Evolutionary conservation across 2,113 vertebrate genomes (phyloP), one percentile per base, ranked within the genome.

Genomic region (Cyrtonyx montezumae): DNA sequence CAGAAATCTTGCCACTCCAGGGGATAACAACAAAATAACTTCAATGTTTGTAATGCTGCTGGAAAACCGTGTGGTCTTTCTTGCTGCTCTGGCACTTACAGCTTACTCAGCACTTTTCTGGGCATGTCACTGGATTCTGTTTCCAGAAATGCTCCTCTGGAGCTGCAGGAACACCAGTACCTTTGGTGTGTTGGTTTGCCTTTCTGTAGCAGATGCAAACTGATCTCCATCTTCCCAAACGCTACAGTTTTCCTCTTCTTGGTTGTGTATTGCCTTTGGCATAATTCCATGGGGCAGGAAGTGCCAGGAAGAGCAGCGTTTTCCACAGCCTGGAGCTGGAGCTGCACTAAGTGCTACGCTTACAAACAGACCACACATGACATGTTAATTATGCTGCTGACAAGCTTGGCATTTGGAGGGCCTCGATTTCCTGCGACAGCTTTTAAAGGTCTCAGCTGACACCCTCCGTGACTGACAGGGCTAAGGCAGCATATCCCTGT

Each of bases 361-460:
- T 91, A 51, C 58, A 49, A 85, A 65, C 48, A 87, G 79, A 62
- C 43, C 32, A 15, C 36, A 46, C 11, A 3, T 77, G 84, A 85
- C 36, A 18, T 20, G 37, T 85, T 95, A 94, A 95, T 95, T 91
- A 82, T 25, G 32, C 71, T 83, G 63, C 81, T 90, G 90, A 85
- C 55, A 45, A 81, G 30, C 55, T 48, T 95, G 84, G 70, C 75
- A 85, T 95, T 92, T 91, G 84, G 62, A 77, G 26, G 53, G 71
- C 84, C 36, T 87, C 77, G 36, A 25, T 87, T 92, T 83, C 42
- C n/a, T 94, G 53, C 87, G 87, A 77, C 71, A 68, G 63, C 56
- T 16, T 73, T 62, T 87, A 89, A 91, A 94, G 84, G 93, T 90
- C 59, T 34, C 75, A 49, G 63, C 87, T 95, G 93, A 85, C 93